Base-by-base conservation (phyloP, 2,797 vertebrate species). In the Clarias pachynema region DNA sequence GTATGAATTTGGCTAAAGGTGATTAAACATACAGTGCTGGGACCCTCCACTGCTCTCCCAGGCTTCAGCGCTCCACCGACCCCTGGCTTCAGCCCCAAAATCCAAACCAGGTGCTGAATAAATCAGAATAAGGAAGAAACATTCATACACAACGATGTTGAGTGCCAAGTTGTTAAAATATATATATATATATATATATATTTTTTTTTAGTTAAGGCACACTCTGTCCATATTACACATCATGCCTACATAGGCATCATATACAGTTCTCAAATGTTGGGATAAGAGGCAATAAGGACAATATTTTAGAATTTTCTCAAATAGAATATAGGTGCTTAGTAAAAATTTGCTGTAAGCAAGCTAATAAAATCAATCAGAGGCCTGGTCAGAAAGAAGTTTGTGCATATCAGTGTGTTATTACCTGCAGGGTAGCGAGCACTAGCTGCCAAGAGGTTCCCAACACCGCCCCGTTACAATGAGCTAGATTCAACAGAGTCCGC, bases 361-460 rank as follows among this genome's bases (percentile, higher is more conserved):
- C 49, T 57, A 26, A 69, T 31, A 31, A 59, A 82, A 24, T 14
- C 26, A 53, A 56, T 53, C n/a, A 49, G 72, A 53, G n/a, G 57
- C 65, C 29, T 60, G 75, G 10, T 6, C 37, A 34, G 29, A 34
- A 8, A 59, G 20, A 34, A 63, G 15, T 31, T 56, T 20, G 4
- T 62, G 18, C 0, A 5, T 22, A 69, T 0, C 18, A 8, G 20
- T 37, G 56, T 24, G 37, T 81, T 6, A 49, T 83, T 84, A 99
- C 98, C 98, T 99, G 98, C 88, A 99, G 96, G 29, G 98, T 99
- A 90, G 97, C 98, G 91, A 99, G 94, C 22, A 99, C 98, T 88
- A 99, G 96, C 90, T 99, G 98, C 98, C 98, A 99, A 0, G 98
- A 99, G 60, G 97, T 97, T 89, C 98, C 98, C 91, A 99, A 96